These are phyloP conservation scores for Crossocerus cetratus DNA, from an alignment of 2,888 invertebrate genomes.

Conservation along the genomic window DNA sequence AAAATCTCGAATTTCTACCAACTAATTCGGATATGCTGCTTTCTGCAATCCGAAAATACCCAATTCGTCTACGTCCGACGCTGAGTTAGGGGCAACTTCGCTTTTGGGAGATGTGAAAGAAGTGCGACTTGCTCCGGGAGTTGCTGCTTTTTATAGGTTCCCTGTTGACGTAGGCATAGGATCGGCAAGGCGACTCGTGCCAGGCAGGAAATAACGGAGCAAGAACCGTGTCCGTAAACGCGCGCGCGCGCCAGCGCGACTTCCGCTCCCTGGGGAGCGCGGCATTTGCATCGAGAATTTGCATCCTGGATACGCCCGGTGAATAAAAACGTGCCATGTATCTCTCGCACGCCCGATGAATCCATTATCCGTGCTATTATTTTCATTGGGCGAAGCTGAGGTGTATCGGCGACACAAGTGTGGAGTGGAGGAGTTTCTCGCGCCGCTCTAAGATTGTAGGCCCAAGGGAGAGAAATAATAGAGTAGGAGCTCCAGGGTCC, in stretches of 20 bases:
- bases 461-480: not conserved
- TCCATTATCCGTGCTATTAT: slow-evolving; percentile 22
- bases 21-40: too few species aligned
- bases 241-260: too few species aligned
- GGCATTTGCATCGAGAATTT: slow-evolving; percentile 44
- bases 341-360: too few species aligned
- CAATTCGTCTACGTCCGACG: too few species aligned
- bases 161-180: slow-evolving; percentile 34
- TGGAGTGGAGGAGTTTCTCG: too few species aligned
- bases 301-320: slow-evolving; percentile 36
- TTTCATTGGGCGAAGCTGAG: slow-evolving; percentile 13
- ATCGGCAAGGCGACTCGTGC: slow-evolving; percentile 58
- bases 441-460: not conserved
- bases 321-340: too few species aligned
- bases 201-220: slow-evolving; percentile 71
- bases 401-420: not conserved
- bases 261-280: slow-evolving; percentile 59
- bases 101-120: too few species aligned
- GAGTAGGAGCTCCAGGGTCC: not conserved
- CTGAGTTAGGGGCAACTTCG: too few species aligned
- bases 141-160: slow-evolving; percentile 7
- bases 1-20: too few species aligned
- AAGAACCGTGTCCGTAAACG: slow-evolving; percentile 55
- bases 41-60: too few species aligned
- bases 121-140: not conserved